Base-by-base conservation (phyloP, 2,888 invertebrate genomes). In the Autographa gamma region DNA sequence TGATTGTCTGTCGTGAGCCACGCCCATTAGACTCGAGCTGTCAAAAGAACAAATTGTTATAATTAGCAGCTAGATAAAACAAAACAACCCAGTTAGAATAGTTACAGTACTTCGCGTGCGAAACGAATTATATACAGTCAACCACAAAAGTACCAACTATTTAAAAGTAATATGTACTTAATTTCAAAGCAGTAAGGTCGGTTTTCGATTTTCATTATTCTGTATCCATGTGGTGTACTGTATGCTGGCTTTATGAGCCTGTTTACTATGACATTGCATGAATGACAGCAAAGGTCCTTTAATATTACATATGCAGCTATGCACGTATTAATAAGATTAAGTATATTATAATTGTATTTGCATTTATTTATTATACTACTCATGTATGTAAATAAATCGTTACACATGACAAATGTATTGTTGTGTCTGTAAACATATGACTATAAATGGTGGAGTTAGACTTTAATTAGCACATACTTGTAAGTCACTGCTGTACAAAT, bases 221-320 rank as follows among this genome's bases (percentile, higher is more conserved):
- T 48, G 7, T 0, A n/a, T 6, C n/a, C 16, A 14, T 43, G 14
- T 43, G 16, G n/a, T n/a, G 2, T n/a, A n/a, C 11, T 48, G 38
- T 60, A 67, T 59, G 79, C 81, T 60, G 69, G 59, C 61, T 69
- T 73, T 73, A 63, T 81, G 41, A 63, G 54, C 67, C 66, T 71
- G 63, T 69, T 41, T 43, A 71, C 65, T 48, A 43, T 34, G 80
- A 79, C 80, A 83, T 80, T 81, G 54, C 13, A 31, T 78, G 85
- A 85, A 71, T 85, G 84, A 80, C 85, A 78, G 61, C 25, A 61
- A 77, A 84, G 84, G 84, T 78, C 74, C 69, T 71, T 62, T 66
- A 60, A 58, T 60, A 77, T 73, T 71, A 78, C 54, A 83, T 72
- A 74, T 83, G 77, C 74, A 76, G 41, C 52, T 70, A 70, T 77